A percentile compares a stretch with the other conserved stretches of the same genome.
These are phyloP conservation scores for human (Homo sapiens) DNA, from an alignment of 2,113 vertebrate species.

Conservation along the genomic window DNA sequence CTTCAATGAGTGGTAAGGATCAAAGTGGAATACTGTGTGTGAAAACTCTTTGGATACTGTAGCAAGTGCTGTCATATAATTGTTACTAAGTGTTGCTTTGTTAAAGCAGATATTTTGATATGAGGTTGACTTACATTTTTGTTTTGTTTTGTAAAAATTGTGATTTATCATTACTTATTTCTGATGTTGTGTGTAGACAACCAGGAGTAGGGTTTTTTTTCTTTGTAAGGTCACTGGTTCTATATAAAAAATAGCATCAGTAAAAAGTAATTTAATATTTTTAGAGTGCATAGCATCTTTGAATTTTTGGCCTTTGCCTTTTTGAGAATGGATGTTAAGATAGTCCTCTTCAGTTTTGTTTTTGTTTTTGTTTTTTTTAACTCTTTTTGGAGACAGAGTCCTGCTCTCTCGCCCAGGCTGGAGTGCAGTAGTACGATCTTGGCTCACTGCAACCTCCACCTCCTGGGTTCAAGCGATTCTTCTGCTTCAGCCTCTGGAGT, in stretches of 20 bases:
- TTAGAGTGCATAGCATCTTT: not conserved
- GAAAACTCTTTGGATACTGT: not conserved
- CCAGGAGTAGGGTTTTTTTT: not conserved
- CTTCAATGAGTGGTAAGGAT: not conserved
- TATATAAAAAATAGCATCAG: not conserved
- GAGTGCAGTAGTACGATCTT: no score
- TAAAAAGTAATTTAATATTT: not conserved
- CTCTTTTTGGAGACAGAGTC: no score
- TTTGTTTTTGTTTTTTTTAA: not conserved
- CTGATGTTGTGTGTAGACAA: not conserved
- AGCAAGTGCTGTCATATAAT: not conserved
- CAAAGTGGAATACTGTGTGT: not conserved
- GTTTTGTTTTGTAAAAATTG: not conserved
- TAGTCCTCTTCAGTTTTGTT: not conserved
- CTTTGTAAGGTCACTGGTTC: not conserved
- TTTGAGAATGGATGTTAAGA: conserved; percentile 7
- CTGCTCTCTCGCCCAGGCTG: no score
- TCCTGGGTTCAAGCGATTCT: no score
- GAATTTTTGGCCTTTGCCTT: not conserved
- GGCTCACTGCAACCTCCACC: no score
- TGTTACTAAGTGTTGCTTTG: not conserved
- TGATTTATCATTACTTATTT: not conserved
- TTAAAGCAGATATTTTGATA: not conserved
- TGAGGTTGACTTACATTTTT: not conserved
- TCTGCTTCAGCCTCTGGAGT: no score